Evolutionary conservation across 2,113 vertebrate genomes (phyloP), one percentile per base, ranked within the genome.

Genomic region (Athene noctua): DNA sequence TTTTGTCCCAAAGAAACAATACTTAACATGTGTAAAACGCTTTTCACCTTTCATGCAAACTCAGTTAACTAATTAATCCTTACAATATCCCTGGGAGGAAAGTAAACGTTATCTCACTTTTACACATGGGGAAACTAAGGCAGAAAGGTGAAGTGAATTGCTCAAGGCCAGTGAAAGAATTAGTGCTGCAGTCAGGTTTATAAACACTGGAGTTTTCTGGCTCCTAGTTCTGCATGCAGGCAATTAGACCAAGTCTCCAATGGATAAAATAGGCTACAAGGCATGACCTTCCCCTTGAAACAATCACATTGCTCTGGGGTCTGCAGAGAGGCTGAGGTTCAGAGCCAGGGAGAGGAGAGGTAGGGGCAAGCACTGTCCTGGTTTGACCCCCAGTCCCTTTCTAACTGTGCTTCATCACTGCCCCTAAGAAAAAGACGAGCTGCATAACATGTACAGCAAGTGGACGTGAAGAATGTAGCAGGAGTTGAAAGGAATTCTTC

Each of bases 51-150:
- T 77, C 54, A 61, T 63, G 38, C 17, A 71, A 93, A 92, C 34
- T 63, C 44, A 42, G 32, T 88, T 92, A 88, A 92, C 73, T 91
- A 97, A 97, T 95, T 95, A 97, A 96, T 97, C 80, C 86, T 87
- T 93, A 62, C 77, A 79, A 79, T 65, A 87, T 79, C 88, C 86
- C 88, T 94, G 34, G 30, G 68, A 92, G 61, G 57, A 75, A 94
- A 91, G 72, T 32, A 94, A 92, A 57, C 40, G 7, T 74, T 96
- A 95, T 97, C 95, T 95, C 88, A 29, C 63, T 94, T 86, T 68
- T 78, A 81, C 94, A 96, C 49, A 2, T 5, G 5, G 80, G 96
- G 91, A 92, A 95, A 94, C 91, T 81, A 92, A 96, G 91, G 91
- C 92, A 96, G 91, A 88, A 58, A 94, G 83, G 86, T 92, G 86